Evolutionary conservation across 2,797 vertebrate genomes (phyloP).

Genomic region (Craterocephalus amniculus): DNA sequence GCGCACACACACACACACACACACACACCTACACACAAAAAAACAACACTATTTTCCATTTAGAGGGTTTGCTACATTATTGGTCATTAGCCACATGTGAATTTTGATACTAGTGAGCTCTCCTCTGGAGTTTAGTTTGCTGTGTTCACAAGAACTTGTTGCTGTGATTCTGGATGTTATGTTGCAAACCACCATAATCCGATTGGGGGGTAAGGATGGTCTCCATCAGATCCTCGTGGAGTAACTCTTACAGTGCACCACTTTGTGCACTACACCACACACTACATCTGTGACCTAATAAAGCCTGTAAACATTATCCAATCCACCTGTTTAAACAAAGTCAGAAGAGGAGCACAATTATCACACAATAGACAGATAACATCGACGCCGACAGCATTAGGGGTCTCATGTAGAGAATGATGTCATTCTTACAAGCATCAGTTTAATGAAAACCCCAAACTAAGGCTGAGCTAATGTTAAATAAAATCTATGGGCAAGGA

Average conservation of each 20-base stretch:
- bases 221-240: slow-evolving; percentile 17
- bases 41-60: background rate
- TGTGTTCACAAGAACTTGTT: slow-evolving; percentile 19
- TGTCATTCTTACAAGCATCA: slow-evolving; percentile 60
- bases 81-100: slow-evolving; percentile 27
- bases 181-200: slow-evolving; percentile 8
- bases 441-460: slow-evolving; percentile 28
- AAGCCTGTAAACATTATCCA: slow-evolving; percentile 26
- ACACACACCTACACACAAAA: too few species aligned
- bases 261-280: slow-evolving; percentile 3
- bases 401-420: slow-evolving; percentile 59
- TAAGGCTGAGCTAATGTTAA: too few species aligned
- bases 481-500: slow-evolving; percentile 11
- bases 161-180: slow-evolving; percentile 15
- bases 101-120: slow-evolving; percentile 8
- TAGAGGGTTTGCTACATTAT: slow-evolving; percentile 9
- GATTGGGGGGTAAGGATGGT: slow-evolving; percentile 1
- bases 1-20: too few species aligned
- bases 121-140: slow-evolving; percentile 15
- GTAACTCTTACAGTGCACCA: slow-evolving; percentile 37
- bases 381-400: slow-evolving; percentile 45
- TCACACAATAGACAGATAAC: slow-evolving; percentile 63
- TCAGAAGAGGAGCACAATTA: slow-evolving; percentile 49
- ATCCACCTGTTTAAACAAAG: slow-evolving; percentile 76
- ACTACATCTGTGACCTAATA: slow-evolving; percentile 21